Evolutionary conservation across 30 jellyfish, hydroid and myxozoan species (phyloP).

Genomic region (Turritopsis rubra): DNA sequence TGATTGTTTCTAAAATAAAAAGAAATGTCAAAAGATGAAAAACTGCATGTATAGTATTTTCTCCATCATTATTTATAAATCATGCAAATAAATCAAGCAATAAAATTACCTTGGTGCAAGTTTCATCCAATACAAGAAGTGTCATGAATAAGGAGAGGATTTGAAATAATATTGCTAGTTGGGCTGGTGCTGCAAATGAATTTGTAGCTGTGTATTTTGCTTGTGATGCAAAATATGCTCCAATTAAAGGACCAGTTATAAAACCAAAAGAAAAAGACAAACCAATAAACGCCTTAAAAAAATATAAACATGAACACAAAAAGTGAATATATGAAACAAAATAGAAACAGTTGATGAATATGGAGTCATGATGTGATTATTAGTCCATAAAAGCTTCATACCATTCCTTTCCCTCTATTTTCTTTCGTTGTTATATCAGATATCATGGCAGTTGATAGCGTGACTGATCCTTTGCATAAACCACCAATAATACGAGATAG

Average conservation of each 20-base stretch:
- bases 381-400: neutral
- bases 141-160: slow-evolving; percentile 44
- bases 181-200: slow-evolving; percentile 68
- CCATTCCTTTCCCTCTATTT: slow-evolving; percentile 88
- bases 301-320: neutral
- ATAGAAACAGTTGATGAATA: no score
- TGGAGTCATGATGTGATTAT: no score
- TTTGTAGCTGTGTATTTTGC: slow-evolving; percentile 9
- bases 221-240: slow-evolving; percentile 79
- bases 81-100: neutral
- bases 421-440: slow-evolving; percentile 77
- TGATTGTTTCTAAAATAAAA: neutral
- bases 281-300: slow-evolving; percentile 72
- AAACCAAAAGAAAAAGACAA: slow-evolving; percentile 86
- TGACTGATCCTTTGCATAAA: slow-evolving; percentile 80
- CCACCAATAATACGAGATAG: slow-evolving; percentile 90
- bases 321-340: no score
- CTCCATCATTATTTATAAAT: neutral
- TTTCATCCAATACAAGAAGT: slow-evolving; percentile 42
- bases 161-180: slow-evolving; percentile 54
- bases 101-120: slow-evolving; percentile 16
- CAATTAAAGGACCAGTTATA: slow-evolving; percentile 89
- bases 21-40: neutral
- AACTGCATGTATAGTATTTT: neutral
- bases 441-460: slow-evolving; percentile 72